These are phyloP conservation scores for Arenaria interpres DNA, from an alignment of 2,113 vertebrate species.

Conservation along the genomic window DNA sequence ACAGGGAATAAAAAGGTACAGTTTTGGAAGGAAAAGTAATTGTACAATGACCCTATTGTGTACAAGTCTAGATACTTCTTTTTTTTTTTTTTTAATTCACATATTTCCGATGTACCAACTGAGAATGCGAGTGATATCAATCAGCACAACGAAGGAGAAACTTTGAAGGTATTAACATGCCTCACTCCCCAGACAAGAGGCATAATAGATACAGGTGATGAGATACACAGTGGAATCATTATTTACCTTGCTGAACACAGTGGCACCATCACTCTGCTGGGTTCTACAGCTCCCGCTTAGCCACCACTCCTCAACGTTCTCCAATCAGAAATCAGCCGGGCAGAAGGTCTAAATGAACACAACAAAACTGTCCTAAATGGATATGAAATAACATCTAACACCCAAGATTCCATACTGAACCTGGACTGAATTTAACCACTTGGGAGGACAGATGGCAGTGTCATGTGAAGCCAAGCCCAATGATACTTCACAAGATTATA, in stretches of 20 bases:
- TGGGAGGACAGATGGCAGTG: background rate
- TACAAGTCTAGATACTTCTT: background rate
- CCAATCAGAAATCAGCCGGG: background rate
- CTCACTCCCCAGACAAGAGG: background rate
- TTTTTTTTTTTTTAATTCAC: background rate
- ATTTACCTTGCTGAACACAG: background rate
- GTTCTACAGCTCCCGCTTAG: background rate
- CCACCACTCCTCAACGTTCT: background rate
- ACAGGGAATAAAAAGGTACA: background rate
- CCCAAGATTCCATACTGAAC: background rate
- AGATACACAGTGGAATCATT: fast-evolving
- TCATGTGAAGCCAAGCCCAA: background rate
- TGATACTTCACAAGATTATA: background rate
- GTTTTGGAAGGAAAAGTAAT: background rate
- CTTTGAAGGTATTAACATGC: background rate
- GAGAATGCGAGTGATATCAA: background rate
- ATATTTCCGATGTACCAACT: background rate
- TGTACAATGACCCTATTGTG: background rate
- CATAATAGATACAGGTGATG: background rate
- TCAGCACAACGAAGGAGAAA: background rate
- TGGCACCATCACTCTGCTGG: background rate
- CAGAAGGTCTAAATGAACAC: background rate
- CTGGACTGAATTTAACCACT: background rate
- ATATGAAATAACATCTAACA: background rate
- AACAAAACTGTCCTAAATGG: background rate